phyloP scores from a whole-genome alignment of 2,888 invertebrate genomes.

The Caenorhabditis virilis region DNA sequence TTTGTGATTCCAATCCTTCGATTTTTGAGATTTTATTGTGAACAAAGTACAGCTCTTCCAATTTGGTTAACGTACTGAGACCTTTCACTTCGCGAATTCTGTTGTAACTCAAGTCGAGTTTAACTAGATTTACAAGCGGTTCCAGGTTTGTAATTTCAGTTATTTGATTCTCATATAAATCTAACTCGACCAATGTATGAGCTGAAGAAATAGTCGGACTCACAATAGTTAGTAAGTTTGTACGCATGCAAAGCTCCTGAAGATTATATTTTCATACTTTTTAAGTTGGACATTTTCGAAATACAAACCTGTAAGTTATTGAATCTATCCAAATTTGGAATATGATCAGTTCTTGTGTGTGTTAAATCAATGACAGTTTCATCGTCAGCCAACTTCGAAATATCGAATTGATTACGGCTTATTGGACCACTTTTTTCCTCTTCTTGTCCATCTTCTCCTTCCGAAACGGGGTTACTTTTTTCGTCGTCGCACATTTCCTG shows the following conservation, averaged over 20 bases:
- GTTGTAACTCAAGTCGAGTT: conserved; percentile 92
- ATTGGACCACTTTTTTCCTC: conserved; percentile 40
- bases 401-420: conserved; percentile 49
- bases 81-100: conserved; percentile 70
- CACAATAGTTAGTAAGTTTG: conserved; percentile 93
- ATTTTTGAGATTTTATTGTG: conserved; percentile 72
- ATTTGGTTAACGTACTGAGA: conserved; percentile 68
- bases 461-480: conserved; percentile 5
- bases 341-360: conserved; percentile 58
- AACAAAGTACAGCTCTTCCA: conserved; percentile 71
- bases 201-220: conserved; percentile 85
- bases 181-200: conserved; percentile 81
- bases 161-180: conserved; percentile 96
- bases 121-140: conserved; percentile 85
- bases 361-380: conserved; percentile 52
- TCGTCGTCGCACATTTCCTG: conserved; percentile 13
- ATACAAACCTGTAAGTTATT: conserved; percentile 50
- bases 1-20: conserved; percentile 73
- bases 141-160: conserved; percentile 88
- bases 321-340: conserved; percentile 59
- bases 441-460: conserved; percentile 23
- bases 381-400: conserved; percentile 31
- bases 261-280: conserved; percentile 8
- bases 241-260: conserved; percentile 82
- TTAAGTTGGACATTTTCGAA: neutral